These are phyloP conservation scores for Anastatus disparis DNA, from an alignment of 1,140 invertebrate species.

Conservation along the genomic window DNA sequence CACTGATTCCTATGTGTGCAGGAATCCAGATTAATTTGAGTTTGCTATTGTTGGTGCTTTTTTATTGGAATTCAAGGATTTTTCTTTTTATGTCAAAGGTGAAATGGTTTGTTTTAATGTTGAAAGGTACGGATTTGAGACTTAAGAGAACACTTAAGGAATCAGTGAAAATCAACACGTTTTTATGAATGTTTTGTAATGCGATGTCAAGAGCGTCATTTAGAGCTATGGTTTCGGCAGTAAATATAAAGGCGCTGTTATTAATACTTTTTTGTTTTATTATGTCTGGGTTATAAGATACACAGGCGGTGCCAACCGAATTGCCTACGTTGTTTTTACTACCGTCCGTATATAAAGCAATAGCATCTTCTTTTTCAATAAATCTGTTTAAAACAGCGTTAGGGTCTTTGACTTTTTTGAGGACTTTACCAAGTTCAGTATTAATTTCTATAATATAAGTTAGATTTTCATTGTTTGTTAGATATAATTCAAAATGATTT, in stretches of 20 bases:
- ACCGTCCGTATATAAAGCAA: conserved; percentile 1
- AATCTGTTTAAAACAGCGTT: neutral
- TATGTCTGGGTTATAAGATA: neutral
- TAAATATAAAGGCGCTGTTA: neutral
- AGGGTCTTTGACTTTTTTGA: neutral
- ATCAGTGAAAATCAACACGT: neutral
- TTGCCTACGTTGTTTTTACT: neutral
- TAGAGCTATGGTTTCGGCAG: conserved; percentile 1
- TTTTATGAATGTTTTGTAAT: no score
- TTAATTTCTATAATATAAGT: neutral
- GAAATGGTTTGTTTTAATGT: neutral
- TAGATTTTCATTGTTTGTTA: neutral
- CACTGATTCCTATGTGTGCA: neutral
- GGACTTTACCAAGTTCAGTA: neutral
- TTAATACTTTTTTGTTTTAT: neutral
- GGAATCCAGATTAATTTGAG: neutral
- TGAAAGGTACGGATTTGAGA: neutral
- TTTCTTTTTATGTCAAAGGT: conserved; percentile 3
- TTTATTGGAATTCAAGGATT: neutral
- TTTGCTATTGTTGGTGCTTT: neutral
- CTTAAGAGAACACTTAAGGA: neutral
- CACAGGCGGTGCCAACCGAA: neutral
- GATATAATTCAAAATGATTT: neutral
- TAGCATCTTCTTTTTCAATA: neutral
- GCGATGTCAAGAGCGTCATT: neutral